These are phyloP conservation scores for Orchestes rusci DNA, from an alignment of 2,888 invertebrate genomes.

Conservation along the genomic window DNA sequence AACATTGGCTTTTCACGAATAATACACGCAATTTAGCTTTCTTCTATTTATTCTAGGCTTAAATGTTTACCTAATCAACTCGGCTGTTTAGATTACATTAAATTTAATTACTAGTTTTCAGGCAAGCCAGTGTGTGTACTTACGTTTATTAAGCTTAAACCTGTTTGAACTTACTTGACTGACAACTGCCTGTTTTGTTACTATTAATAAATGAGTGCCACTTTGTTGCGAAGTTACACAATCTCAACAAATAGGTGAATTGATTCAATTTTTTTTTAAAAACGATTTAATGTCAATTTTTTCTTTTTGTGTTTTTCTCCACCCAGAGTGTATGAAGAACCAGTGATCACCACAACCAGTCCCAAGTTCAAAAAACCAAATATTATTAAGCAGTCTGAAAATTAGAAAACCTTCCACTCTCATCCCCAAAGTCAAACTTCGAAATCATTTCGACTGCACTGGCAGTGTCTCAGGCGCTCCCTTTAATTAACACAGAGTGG, in stretches of 20 bases:
- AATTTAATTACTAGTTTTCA: slow-evolving; percentile 35
- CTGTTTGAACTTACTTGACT: slow-evolving; percentile 30
- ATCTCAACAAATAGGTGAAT: too few species aligned
- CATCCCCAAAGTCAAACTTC: too few species aligned
- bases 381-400: too few species aligned
- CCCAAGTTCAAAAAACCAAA: too few species aligned
- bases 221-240: too few species aligned
- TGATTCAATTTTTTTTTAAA: too few species aligned
- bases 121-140: slow-evolving; percentile 30
- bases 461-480: slow-evolving; percentile 43
- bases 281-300: too few species aligned
- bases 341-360: too few species aligned
- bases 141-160: slow-evolving; percentile 30
- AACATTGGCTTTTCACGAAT: slow-evolving; percentile 13
- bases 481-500: slow-evolving; percentile 88
- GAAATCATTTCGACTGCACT: slow-evolving; percentile 10
- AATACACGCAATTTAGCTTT: slow-evolving; percentile 26
- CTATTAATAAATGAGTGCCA: slow-evolving; percentile 25
- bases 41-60: slow-evolving; percentile 27
- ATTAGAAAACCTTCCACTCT: too few species aligned
- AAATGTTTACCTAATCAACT: slow-evolving; percentile 34
- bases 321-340: too few species aligned
- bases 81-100: slow-evolving; percentile 34
- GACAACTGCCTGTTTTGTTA: slow-evolving; percentile 30
- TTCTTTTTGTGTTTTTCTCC: too few species aligned